A percentile compares a stretch with the other conserved stretches of the same genome.
Evolutionary conservation across 2,888 invertebrate genomes (phyloP).

Genomic region (Hofmannophila pseudospretella): DNA sequence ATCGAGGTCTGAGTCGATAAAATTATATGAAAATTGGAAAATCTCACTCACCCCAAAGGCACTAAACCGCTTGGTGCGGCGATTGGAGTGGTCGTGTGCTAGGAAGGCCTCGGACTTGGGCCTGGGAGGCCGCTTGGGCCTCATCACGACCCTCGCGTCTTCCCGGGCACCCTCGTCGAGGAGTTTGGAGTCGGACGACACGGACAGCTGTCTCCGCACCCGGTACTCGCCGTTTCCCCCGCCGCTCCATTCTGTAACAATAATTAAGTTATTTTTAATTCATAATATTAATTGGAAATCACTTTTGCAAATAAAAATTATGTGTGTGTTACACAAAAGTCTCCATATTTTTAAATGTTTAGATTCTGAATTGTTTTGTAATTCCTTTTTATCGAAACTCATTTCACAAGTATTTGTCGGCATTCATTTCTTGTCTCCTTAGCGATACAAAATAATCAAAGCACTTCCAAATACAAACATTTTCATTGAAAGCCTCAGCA

Average conservation of each 20-base stretch:
- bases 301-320: too few species aligned
- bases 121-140: slow-evolving; percentile 94
- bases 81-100: slow-evolving; percentile 83
- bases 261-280: too few species aligned
- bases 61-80: slow-evolving; percentile 95
- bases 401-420: slow-evolving; percentile 13
- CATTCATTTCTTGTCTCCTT: slow-evolving; percentile 7
- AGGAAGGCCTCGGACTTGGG: slow-evolving; percentile 97
- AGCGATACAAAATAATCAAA: slow-evolving; percentile 32
- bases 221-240: slow-evolving; percentile 84
- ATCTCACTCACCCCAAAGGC: slow-evolving; percentile 95
- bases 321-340: neutral
- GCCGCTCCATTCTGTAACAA: slow-evolving; percentile 85
- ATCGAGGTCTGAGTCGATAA: too few species aligned
- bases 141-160: slow-evolving; percentile 91
- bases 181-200: slow-evolving; percentile 94
- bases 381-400: neutral
- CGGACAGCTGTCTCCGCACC: slow-evolving; percentile 92
- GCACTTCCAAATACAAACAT: slow-evolving; percentile 42
- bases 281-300: too few species aligned
- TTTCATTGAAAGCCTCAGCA: slow-evolving; percentile 38
- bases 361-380: too few species aligned
- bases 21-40: too few species aligned
- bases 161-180: slow-evolving; percentile 93
- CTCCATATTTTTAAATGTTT: too few species aligned